Base-by-base conservation (phyloP, 2,888 invertebrate genomes). In the Matsumyia berberina region DNA sequence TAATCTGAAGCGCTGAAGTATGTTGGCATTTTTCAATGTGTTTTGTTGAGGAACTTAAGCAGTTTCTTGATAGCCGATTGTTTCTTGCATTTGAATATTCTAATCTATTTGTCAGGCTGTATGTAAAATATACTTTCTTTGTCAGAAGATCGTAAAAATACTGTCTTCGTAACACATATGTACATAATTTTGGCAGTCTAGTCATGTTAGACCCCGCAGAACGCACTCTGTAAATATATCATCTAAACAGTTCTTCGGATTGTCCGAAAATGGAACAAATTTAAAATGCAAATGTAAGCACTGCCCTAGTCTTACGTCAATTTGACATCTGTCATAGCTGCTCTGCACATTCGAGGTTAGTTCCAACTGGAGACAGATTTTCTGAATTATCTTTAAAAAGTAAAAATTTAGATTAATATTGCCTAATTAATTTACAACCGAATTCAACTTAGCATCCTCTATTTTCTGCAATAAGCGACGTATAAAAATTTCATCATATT, bases 291-390 rank as follows among this genome's bases (percentile, higher is more conserved):
- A 42, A 17, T 64, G 42, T 55, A 35, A 5, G 24, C 24, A 24
- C 24, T 3, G 24, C 15, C 5, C 4, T 7, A 9, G 17, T 29
- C 7, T 6, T 60, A 33, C 29, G 77, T 69, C 67, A 69, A 33
- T n/a, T 1, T 83, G 83, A 78, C 83, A 49, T 8, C 60, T 83
- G 77, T 78, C 82, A 78, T n/a, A 11, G 11, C 42, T 67, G 46
- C 67, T 62, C 69, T 37, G 12, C 66, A 78, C 67, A 78, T 78
- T 83, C 78, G 83, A 83, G 83, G 83, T 83, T 83, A 78, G 72
- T 49, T 49, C 60, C 62, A 49, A 15, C 67, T 72, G 66, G 73
- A 44, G 31, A 35, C 37, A 58, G 60, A 31, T 58, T 53, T 62
- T 58, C 33, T 29, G 29, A 49, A 51, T 66, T 76, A 29, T 70